These are phyloP conservation scores for Lordiphosa clarofinis DNA, from an alignment of 1,140 invertebrate species.

Conservation along the genomic window DNA sequence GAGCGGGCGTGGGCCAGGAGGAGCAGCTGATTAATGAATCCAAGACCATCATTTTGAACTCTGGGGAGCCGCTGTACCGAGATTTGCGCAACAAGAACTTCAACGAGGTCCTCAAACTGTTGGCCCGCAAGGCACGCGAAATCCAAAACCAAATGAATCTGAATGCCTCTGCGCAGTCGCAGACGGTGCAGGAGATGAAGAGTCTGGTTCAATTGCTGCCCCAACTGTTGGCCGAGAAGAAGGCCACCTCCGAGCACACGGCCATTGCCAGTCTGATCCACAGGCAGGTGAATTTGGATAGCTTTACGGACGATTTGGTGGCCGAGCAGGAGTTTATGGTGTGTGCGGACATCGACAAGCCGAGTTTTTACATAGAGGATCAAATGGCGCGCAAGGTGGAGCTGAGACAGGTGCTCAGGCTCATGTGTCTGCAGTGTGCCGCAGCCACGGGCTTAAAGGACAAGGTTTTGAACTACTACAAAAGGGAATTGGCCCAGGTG, in stretches of 20 bases:
- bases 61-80: constrained; percentile 92
- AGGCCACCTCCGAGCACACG: constrained; percentile 87
- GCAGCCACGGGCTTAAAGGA: constrained; percentile 94
- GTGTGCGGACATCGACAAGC: constrained; percentile 94
- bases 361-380: constrained; percentile 93
- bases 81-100: constrained; percentile 97
- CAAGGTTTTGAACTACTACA: constrained; percentile 95
- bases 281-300: constrained; percentile 81
- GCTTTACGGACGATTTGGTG: constrained; percentile 82
- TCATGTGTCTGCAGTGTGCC: constrained; percentile 94
- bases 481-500: constrained; percentile 93
- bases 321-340: constrained; percentile 95
- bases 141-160: constrained; percentile 94
- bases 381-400: constrained; percentile 91
- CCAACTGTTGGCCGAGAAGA: constrained; percentile 92
- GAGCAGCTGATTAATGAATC: constrained; percentile 80
- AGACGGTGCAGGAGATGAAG: constrained; percentile 96
- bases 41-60: constrained; percentile 94
- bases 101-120: constrained; percentile 91
- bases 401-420: constrained; percentile 89
- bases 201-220: constrained; percentile 92
- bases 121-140: constrained; percentile 92
- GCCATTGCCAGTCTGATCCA: constrained; percentile 85
- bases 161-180: constrained; percentile 91
- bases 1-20: constrained; percentile 21